Conservation (phyloP, 2,888 invertebrate genomes). For the Blera fallax region DNA sequence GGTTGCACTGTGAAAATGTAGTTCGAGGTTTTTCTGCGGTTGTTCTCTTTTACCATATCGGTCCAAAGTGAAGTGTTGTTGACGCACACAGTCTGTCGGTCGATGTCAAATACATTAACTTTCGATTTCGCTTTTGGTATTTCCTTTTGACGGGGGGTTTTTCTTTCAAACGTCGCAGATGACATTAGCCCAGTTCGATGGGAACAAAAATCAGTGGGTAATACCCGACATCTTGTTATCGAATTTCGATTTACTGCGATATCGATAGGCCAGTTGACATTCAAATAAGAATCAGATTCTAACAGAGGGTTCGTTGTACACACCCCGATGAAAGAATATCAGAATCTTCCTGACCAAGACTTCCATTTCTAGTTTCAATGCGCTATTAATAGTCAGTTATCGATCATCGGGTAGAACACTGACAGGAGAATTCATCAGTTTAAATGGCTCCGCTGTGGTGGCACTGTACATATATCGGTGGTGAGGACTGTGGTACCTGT, state of each 20-base stretch:
- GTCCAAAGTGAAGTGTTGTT: neutral
- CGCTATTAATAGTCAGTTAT: no score
- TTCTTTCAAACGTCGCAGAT: neutral
- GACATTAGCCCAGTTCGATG: slow-evolving; percentile 1
- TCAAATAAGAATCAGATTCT: neutral
- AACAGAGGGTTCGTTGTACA: neutral
- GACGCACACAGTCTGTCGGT: slow-evolving; percentile 38
- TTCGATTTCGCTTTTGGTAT: slow-evolving; percentile 49
- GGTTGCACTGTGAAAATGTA: slow-evolving; percentile 56
- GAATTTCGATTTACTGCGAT: neutral
- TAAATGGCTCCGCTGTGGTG: slow-evolving; percentile 31
- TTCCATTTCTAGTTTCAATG: no score
- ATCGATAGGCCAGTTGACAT: neutral
- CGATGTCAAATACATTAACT: slow-evolving; percentile 60
- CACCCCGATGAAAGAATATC: neutral
- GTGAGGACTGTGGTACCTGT: slow-evolving; percentile 51
- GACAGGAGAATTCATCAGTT: slow-evolving; percentile 35
- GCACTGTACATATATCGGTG: neutral
- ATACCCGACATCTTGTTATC: neutral
- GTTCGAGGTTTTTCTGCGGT: slow-evolving; percentile 67
- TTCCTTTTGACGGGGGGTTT: slow-evolving; percentile 41
- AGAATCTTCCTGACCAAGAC: neutral
- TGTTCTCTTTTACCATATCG: slow-evolving; percentile 62
- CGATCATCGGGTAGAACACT: neutral
- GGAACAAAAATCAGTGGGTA: neutral